phyloP scores from a whole-genome alignment of 2,888 invertebrate genomes.

The Epirrhoe tristata region DNA sequence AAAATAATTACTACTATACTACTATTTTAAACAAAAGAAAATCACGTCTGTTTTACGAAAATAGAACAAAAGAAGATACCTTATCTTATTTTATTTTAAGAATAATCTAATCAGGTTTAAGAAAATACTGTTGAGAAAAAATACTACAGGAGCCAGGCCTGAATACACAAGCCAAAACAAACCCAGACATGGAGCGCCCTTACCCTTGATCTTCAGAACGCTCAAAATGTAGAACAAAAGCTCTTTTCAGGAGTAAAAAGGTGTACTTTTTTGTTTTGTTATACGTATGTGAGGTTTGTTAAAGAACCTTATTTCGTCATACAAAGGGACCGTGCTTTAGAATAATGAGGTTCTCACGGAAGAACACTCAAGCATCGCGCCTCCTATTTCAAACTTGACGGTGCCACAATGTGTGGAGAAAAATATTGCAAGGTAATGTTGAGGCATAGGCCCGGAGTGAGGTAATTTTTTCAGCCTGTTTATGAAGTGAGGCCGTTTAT shows the following conservation, averaged over 20 bases:
- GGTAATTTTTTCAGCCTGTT: conserved; percentile 20
- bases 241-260: conserved; percentile 50
- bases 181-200: conserved; percentile 33
- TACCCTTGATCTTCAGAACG: conserved; percentile 47
- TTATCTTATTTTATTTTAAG: not conserved
- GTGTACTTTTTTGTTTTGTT: conserved; percentile 49
- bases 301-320: conserved; percentile 82
- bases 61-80: not conserved
- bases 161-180: conserved; percentile 34
- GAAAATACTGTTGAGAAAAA: conserved; percentile 16
- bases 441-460: conserved; percentile 8
- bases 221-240: conserved; percentile 47
- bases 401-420: conserved; percentile 57
- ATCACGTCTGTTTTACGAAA: no score
- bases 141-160: conserved; percentile 18
- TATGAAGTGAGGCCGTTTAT: conserved; percentile 14
- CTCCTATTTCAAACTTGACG: conserved; percentile 76
- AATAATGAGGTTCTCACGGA: conserved; percentile 79
- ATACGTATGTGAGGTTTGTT: conserved; percentile 76
- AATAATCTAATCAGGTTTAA: not conserved
- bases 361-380: conserved; percentile 66
- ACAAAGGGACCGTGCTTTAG: conserved; percentile 81
- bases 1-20: no score
- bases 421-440: conserved; percentile 41
- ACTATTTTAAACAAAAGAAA: conserved; percentile 32